Evolutionary conservation across 2,888 invertebrate species (phyloP).

Genomic region (Polymixis flavicincta): DNA sequence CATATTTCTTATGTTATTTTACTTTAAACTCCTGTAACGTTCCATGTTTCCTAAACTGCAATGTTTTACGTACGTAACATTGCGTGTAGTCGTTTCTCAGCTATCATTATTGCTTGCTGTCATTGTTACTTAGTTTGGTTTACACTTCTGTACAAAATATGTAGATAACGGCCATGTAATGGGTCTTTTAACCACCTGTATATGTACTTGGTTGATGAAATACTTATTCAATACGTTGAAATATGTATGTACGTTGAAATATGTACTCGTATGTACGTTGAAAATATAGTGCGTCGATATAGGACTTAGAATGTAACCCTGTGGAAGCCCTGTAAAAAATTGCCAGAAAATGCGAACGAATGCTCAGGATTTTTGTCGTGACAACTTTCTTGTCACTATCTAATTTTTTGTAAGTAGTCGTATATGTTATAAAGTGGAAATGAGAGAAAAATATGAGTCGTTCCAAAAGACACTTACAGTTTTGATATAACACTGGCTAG

Average conservation of each 20-base stretch:
- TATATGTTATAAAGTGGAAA: background rate
- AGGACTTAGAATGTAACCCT: constrained; percentile 22
- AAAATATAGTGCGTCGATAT: background rate
- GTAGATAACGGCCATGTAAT: too few relatives aligned
- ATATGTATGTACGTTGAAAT: background rate
- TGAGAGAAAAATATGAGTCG: too few relatives aligned
- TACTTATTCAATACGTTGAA: background rate
- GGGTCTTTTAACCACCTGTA: too few relatives aligned
- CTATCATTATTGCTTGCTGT: too few relatives aligned
- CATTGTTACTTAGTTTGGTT: too few relatives aligned
- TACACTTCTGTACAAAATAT: too few relatives aligned
- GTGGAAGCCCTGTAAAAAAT: background rate
- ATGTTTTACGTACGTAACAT: too few relatives aligned
- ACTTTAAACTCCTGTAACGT: too few relatives aligned
- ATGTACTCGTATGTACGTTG: background rate
- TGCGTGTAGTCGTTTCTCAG: too few relatives aligned
- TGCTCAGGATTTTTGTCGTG: background rate
- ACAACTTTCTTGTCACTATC: background rate
- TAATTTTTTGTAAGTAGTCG: background rate
- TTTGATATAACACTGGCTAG: background rate
- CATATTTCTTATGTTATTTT: too few relatives aligned
- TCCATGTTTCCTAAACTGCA: too few relatives aligned
- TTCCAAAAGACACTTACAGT: background rate
- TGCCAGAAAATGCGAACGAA: background rate
- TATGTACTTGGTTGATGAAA: background rate